Conservation (phyloP, 2,888 invertebrate genomes). For the Folsomia manolachei region DNA sequence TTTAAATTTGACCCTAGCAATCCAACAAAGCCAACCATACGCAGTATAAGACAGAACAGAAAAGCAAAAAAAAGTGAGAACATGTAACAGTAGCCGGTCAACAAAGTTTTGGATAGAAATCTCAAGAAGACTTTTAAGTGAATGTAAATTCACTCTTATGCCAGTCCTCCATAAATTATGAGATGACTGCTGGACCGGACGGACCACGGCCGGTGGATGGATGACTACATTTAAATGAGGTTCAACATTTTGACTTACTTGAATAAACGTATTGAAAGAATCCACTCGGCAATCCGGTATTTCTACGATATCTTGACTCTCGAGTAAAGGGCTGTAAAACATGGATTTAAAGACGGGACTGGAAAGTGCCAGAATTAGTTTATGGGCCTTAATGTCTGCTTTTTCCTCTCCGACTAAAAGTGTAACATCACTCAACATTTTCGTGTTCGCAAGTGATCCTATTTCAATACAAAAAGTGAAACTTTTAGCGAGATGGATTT, state of each 20-base stretch:
- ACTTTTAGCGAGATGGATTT: background rate
- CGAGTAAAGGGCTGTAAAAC: conserved; percentile 38
- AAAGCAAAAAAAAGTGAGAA: background rate
- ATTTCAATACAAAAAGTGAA: background rate
- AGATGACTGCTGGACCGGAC: background rate
- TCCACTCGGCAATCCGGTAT: conserved; percentile 41
- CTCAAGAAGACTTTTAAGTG: background rate
- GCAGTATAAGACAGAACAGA: too few species aligned
- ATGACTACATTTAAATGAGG: conserved; percentile 9
- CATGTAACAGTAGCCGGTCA: background rate
- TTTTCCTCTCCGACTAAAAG: conserved; percentile 31
- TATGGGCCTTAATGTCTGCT: conserved; percentile 33
- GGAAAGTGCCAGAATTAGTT: conserved; percentile 39
- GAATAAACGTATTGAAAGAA: conserved; percentile 35
- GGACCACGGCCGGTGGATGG: background rate
- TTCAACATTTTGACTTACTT: conserved; percentile 22
- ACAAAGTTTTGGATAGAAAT: background rate
- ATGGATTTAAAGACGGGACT: conserved; percentile 47
- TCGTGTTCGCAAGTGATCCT: conserved; percentile 23
- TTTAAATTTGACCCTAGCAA: background rate
- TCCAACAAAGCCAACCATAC: background rate
- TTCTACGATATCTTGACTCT: conserved; percentile 21
- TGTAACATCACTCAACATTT: conserved; percentile 32
- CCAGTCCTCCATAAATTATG: background rate
- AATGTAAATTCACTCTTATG: background rate